Conservation (phyloP, 1,140 invertebrate species). For the Hetaerina americana region DNA sequence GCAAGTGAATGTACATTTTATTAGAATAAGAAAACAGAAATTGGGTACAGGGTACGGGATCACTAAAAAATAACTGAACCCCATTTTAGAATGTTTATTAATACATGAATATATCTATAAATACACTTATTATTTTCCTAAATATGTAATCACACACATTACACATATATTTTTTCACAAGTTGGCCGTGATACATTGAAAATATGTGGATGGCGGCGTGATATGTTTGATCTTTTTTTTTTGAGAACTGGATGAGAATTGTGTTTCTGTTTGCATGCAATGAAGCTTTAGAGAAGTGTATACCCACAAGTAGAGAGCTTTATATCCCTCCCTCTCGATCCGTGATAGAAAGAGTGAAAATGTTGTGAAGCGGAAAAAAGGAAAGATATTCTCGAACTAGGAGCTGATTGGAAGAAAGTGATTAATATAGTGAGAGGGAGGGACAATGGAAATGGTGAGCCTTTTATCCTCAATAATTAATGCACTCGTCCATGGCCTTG, state of each 20-base stretch:
- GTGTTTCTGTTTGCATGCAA: neutral
- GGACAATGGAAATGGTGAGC: neutral
- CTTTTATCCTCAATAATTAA: constrained; percentile 1
- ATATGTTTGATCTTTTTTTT: neutral
- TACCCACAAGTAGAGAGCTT: neutral
- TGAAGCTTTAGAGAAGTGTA: neutral
- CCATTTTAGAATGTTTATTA: neutral
- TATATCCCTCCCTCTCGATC: neutral
- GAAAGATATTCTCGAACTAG: too few species aligned
- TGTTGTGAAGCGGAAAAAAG: too few species aligned
- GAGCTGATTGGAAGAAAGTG: neutral
- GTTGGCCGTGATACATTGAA: neutral
- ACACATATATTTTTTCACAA: neutral
- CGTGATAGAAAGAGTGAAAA: too few species aligned
- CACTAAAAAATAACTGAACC: neutral
- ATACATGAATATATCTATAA: too few species aligned
- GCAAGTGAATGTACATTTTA: neutral
- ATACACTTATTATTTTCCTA: neutral
- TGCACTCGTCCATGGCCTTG: neutral
- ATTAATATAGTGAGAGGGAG: neutral
- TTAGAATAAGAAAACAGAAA: neutral
- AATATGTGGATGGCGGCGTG: neutral
- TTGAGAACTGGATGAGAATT: neutral
- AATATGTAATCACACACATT: neutral
- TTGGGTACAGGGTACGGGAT: neutral